Evolutionary conservation across 92 coral and sea anemone species (phyloP), one percentile per base, ranked within the genome.

Genomic region (Montipora capitata): DNA sequence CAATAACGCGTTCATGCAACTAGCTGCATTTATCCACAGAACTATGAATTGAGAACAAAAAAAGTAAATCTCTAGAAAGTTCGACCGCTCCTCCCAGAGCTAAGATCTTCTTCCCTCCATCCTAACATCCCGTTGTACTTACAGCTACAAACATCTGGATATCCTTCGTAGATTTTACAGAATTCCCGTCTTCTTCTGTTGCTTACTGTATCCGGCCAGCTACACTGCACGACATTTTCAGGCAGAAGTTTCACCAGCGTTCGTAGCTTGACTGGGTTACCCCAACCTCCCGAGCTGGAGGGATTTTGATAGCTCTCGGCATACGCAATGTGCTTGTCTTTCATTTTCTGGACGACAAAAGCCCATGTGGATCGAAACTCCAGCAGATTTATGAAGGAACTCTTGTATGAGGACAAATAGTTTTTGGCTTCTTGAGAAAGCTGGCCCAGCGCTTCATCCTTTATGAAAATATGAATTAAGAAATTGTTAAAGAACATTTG

Each of bases 341-440:
- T 77, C 61, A 66, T 68, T 79, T 75, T 78, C 41, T 94, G 96
- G 27, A 90, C 83, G 17, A 93, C 94, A 77, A 95, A 89, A 14
- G 96, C 98, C 98, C 98, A 95, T 40, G 74, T 95, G 77, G 90
- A 92, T 41, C 98, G 83, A 79, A 93, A 95, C 67, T 82, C 68
- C 10, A 95, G 78, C 2, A 64, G 69, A 3, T 76, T 74, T 49
- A 95, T 81, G 80, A 90, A 95, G 52, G 77, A 54, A 62, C 98
- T 95, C 61, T 93, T 94, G 11, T 76, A 74, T 13, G 71, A 68
- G 54, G 89, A 66, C 51, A 95, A 75, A 77, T 59, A 52, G 16
- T 79, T 79, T 40, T 89, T 86, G 0, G 91, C 93, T 16, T 81
- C 77, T 17, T 58, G 39, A 2, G 87, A 41, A 6, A 83, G 61